Evolutionary conservation across 1,140 invertebrate genomes (phyloP).

Genomic region (Cephus cinctus): DNA sequence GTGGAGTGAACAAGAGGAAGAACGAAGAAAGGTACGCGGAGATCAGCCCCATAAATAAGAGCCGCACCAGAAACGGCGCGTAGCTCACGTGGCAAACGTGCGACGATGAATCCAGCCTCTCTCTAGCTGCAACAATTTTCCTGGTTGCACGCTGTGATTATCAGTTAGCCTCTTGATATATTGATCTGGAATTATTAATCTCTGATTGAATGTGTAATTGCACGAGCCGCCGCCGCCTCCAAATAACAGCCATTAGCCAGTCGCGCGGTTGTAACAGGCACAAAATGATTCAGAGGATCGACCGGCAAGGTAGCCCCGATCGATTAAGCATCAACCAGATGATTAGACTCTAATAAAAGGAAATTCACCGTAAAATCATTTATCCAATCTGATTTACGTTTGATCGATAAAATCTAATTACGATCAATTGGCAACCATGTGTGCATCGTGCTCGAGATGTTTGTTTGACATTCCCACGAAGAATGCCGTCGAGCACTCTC

Average conservation of each 20-base stretch:
- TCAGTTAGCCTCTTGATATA: constrained; percentile 34
- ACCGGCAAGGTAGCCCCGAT: no score
- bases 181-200: constrained; percentile 33
- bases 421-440: no score
- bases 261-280: no score
- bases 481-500: constrained; percentile 40
- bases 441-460: constrained; percentile 38
- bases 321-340: no score
- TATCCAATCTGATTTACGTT: no score
- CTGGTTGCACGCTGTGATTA: constrained; percentile 29
- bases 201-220: constrained; percentile 45
- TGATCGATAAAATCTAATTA: no score
- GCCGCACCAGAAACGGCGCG: no score
- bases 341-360: no score
- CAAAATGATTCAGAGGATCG: no score
- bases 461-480: constrained; percentile 51
- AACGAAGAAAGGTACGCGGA: not conserved
- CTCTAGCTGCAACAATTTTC: constrained; percentile 23
- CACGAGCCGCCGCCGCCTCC: constrained; percentile 17
- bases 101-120: no score
- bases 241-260: constrained; percentile 41
- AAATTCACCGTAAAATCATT: no score
- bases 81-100: constrained; percentile 14
- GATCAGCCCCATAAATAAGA: constrained; percentile 29
- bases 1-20: not conserved